Conservation (phyloP, 2,797 vertebrate species). For the Sylvia borin region DNA sequence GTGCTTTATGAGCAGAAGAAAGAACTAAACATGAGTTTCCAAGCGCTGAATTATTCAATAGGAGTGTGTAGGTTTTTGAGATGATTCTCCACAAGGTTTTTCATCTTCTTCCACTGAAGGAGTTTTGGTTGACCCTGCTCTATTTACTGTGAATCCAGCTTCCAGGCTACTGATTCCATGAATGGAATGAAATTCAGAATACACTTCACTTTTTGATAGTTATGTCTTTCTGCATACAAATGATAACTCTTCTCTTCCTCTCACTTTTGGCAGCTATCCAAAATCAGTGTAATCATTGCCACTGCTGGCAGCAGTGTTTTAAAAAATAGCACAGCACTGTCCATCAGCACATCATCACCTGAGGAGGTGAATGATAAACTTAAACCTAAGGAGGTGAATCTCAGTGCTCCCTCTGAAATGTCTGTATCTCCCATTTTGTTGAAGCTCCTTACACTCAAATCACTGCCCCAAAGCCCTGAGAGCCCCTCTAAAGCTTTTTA, state of each 20-base stretch:
- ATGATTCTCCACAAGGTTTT: background rate
- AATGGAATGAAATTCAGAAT: background rate
- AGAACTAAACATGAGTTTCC: background rate
- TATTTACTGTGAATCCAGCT: background rate
- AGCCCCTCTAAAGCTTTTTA: background rate
- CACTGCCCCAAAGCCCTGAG: background rate
- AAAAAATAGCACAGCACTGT: background rate
- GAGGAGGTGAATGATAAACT: too few species aligned
- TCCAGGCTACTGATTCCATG: background rate
- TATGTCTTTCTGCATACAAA: background rate
- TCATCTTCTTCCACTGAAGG: background rate
- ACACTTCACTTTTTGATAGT: background rate
- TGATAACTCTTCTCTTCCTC: background rate
- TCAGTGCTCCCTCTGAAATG: background rate
- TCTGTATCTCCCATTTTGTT: background rate
- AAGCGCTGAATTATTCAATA: conserved; percentile 6
- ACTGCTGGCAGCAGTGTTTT: background rate
- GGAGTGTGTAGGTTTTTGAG: background rate
- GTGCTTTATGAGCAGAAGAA: background rate
- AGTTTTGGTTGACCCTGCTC: background rate
- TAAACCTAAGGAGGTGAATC: background rate
- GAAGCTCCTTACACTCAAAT: background rate
- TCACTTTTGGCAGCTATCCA: background rate
- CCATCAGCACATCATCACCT: background rate
- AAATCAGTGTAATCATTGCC: background rate